These are phyloP conservation scores for Silvanus unidentatus DNA, from an alignment of 2,888 invertebrate species.

Conservation along the genomic window DNA sequence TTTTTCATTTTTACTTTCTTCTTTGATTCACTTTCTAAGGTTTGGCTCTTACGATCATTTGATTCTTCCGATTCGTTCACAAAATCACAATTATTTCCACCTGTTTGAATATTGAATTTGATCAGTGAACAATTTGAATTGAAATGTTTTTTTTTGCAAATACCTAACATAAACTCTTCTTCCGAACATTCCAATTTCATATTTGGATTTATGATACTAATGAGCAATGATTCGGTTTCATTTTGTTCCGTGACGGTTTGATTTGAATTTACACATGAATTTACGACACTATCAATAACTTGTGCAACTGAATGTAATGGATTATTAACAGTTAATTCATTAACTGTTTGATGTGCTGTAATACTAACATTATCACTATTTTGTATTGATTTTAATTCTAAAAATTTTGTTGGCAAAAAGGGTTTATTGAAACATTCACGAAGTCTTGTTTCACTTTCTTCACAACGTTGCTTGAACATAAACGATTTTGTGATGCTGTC, in stretches of 20 bases:
- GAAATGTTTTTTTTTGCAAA: too few relatives aligned
- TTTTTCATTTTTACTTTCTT: constrained; percentile 14
- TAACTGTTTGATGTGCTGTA: constrained; percentile 4
- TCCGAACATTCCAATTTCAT: too few relatives aligned
- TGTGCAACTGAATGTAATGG: constrained; percentile 10
- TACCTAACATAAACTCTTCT: too few relatives aligned
- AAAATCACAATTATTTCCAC: too few relatives aligned
- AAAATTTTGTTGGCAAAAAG: constrained; percentile 16
- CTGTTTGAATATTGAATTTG: too few relatives aligned
- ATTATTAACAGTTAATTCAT: constrained; percentile 13
- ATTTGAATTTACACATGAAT: too few relatives aligned
- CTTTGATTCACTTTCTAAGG: constrained; percentile 10
- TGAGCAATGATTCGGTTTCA: too few relatives aligned
- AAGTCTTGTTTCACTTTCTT: constrained; percentile 40
- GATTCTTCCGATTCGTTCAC: neutral
- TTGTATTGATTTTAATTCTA: constrained; percentile 26
- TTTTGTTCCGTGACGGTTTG: too few relatives aligned
- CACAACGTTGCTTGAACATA: constrained; percentile 43
- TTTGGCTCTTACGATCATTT: constrained; percentile 8
- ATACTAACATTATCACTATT: too few relatives aligned
- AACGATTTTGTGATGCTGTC: constrained; percentile 39
- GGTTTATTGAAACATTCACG: constrained; percentile 33
- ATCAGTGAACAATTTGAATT: too few relatives aligned
- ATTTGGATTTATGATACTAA: too few relatives aligned
- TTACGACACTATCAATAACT: constrained; percentile 1